phyloP scores from a whole-genome alignment of 2,113 vertebrate genomes.

The Crocuta crocuta region DNA sequence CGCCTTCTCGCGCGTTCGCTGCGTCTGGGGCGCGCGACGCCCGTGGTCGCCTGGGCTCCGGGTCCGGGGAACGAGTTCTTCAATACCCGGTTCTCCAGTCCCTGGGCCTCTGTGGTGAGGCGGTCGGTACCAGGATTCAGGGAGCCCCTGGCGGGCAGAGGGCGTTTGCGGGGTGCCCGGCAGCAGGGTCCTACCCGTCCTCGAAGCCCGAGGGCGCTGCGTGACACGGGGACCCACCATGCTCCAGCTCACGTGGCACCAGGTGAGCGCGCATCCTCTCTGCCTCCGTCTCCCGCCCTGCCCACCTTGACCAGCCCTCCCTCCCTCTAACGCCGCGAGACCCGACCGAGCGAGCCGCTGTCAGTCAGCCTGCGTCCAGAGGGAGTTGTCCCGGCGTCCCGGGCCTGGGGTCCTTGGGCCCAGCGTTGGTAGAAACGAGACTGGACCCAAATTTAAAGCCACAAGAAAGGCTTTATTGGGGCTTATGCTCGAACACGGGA shows the following conservation, averaged over 20 bases:
- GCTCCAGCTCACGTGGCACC: not conserved
- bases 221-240: not conserved
- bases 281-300: not conserved
- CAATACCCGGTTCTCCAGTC: not conserved
- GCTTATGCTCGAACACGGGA: not conserved
- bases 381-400: not conserved
- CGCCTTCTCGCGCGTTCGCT: accelerated
- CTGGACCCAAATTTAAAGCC: not conserved
- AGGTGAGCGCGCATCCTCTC: not conserved
- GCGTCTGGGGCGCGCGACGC: accelerated
- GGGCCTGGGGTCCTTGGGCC: not conserved
- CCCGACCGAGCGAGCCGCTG: not conserved
- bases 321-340: not conserved
- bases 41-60: not conserved
- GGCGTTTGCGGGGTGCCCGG: not conserved
- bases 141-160: too few species aligned
- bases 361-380: not conserved
- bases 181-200: too few species aligned
- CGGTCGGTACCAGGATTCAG: too few species aligned
- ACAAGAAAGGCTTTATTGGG: not conserved
- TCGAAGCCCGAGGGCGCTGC: not conserved
- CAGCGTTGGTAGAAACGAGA: not conserved
- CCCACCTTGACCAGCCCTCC: not conserved
- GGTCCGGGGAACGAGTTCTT: not conserved
- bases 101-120: not conserved